These are phyloP conservation scores for Forbesichthys papilliferus DNA, from an alignment of 2,113 vertebrate genomes.

Conservation along the genomic window DNA sequence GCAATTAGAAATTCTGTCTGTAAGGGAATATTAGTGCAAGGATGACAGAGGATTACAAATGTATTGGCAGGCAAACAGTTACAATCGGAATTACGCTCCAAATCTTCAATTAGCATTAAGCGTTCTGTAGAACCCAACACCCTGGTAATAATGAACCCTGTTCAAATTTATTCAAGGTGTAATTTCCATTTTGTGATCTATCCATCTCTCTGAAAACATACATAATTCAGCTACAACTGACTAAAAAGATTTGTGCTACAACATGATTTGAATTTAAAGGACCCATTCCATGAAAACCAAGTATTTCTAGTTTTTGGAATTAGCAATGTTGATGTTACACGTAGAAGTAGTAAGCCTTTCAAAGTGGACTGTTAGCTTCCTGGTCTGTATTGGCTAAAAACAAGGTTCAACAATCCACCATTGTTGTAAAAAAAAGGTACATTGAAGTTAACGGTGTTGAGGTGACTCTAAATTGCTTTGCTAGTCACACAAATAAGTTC, in stretches of 20 bases:
- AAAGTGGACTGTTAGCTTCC: too few relatives aligned
- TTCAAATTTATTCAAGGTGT: conserved; percentile 14
- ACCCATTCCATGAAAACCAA: not conserved
- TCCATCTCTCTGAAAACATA: not conserved
- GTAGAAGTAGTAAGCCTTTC: too few relatives aligned
- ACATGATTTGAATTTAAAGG: conserved; percentile 35
- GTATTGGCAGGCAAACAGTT: conserved; percentile 17
- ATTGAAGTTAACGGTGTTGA: conserved; percentile 5
- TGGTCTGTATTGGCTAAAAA: too few relatives aligned
- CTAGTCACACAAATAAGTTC: too few relatives aligned
- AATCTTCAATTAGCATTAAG: conserved; percentile 33
- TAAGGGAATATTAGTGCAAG: conserved; percentile 22
- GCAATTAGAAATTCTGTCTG: not conserved
- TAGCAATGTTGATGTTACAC: too few relatives aligned
- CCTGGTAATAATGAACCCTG: conserved; percentile 19
- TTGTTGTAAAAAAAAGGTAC: too few relatives aligned
- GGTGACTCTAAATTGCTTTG: not conserved
- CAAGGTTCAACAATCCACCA: too few relatives aligned
- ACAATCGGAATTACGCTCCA: not conserved
- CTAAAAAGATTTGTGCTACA: conserved; percentile 24
- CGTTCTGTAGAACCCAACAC: conserved; percentile 11
- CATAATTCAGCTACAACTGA: conserved; percentile 11
- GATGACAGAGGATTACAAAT: conserved; percentile 9
- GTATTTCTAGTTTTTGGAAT: too few relatives aligned
- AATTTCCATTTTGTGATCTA: not conserved